phyloP scores from a whole-genome alignment of 1,140 invertebrate genomes.

The Trinorchestia longiramus region DNA sequence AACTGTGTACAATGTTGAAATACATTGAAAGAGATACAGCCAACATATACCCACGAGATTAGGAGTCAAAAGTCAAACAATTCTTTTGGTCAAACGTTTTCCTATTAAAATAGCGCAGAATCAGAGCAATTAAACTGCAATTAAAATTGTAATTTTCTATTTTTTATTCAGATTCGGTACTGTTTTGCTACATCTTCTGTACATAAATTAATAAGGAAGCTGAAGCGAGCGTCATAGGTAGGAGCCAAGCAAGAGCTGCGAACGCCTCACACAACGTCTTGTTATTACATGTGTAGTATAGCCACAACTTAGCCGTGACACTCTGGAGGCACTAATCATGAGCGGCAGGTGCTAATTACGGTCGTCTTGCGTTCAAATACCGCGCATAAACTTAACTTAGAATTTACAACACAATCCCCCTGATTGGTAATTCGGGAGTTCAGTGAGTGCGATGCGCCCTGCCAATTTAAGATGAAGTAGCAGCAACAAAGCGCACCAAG shows the following conservation, averaged over 20 bases:
- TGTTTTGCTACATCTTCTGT: neutral
- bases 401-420: neutral
- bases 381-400: neutral
- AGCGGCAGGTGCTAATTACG: neutral
- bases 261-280: neutral
- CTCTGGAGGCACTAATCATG: neutral
- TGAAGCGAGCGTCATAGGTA: neutral
- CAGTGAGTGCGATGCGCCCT: neutral
- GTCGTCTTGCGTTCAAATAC: neutral
- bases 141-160: neutral
- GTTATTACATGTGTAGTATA: conserved; percentile 46
- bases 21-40: neutral
- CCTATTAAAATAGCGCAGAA: neutral
- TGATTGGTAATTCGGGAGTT: neutral
- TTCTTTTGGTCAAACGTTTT: neutral
- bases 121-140: neutral
- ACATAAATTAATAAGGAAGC: neutral
- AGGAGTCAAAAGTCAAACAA: neutral
- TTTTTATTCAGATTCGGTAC: neutral
- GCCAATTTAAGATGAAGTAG: neutral
- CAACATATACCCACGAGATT: neutral
- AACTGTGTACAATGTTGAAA: neutral
- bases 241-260: neutral
- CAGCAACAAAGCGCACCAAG: neutral
- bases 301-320: neutral